These are phyloP conservation scores for Agapostemon virescens DNA, from an alignment of 2,888 invertebrate genomes.

Conservation along the genomic window DNA sequence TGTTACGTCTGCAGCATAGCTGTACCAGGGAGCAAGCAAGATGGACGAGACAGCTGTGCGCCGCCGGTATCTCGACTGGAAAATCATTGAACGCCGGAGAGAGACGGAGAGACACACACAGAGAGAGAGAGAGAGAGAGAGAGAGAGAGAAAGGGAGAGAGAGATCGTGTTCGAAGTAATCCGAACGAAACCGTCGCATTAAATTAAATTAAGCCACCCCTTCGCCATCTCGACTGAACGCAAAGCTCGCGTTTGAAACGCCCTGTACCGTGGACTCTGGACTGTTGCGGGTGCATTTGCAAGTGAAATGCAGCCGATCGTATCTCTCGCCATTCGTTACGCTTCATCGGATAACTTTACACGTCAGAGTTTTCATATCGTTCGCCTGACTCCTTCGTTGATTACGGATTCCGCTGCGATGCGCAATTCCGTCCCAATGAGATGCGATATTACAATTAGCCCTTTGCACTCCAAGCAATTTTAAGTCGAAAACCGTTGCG, in stretches of 20 bases:
- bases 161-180: slow-evolving; percentile 26
- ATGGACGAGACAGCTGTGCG: slow-evolving; percentile 39
- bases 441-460: neutral
- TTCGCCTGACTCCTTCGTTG: neutral
- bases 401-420: neutral
- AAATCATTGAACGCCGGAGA: slow-evolving; percentile 34
- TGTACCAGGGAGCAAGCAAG: slow-evolving; percentile 17
- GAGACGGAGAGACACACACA: too few species aligned
- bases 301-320: slow-evolving; percentile 40
- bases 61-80: slow-evolving; percentile 27
- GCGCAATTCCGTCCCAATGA: neutral
- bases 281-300: slow-evolving; percentile 39
- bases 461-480: too few species aligned
- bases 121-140: neutral
- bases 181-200: neutral
- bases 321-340: slow-evolving; percentile 44
- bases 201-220: slow-evolving; percentile 14
- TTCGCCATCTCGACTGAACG: neutral
- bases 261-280: slow-evolving; percentile 9
- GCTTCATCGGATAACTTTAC: slow-evolving; percentile 40
- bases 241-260: slow-evolving; percentile 12
- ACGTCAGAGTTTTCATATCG: slow-evolving; percentile 34
- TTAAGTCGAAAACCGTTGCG: too few species aligned
- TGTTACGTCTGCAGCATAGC: slow-evolving; percentile 30
- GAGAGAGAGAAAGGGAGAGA: neutral